phyloP scores from a whole-genome alignment of 2,113 vertebrate genomes.

The Takifugu flavidus region DNA sequence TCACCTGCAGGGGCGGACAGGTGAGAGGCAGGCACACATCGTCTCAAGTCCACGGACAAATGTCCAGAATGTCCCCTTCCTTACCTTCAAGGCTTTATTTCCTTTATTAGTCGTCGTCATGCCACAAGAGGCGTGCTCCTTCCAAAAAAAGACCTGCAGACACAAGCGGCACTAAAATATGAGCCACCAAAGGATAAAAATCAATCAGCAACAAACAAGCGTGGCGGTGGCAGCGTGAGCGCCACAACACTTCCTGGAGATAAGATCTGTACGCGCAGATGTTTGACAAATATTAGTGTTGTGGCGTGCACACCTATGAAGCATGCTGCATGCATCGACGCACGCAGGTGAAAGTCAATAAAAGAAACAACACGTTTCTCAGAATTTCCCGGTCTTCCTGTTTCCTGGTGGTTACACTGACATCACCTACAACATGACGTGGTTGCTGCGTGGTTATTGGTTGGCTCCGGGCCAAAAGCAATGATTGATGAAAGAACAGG shows the following conservation, averaged over 20 bases:
- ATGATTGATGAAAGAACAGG: slow-evolving; percentile 51
- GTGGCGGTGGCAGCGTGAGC: neutral
- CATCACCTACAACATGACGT: slow-evolving; percentile 48
- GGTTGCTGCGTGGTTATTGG: slow-evolving; percentile 56
- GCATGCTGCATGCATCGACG: too few species aligned
- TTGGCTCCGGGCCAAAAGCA: slow-evolving; percentile 52
- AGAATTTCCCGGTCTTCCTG: slow-evolving; percentile 70
- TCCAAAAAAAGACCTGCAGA: slow-evolving; percentile 70
- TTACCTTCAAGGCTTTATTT: slow-evolving; percentile 83
- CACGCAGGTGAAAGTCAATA: slow-evolving; percentile 50
- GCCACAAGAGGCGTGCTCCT: slow-evolving; percentile 74
- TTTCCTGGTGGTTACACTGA: slow-evolving; percentile 53
- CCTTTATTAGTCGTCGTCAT: slow-evolving; percentile 83
- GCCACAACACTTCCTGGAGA: neutral
- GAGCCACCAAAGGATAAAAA: neutral
- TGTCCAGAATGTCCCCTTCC: neutral
- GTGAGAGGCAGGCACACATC: neutral
- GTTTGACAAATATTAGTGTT: slow-evolving; percentile 4
- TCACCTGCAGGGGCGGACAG: slow-evolving; percentile 79
- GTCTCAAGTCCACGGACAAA: neutral
- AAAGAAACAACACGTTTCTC: slow-evolving; percentile 35
- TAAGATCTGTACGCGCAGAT: slow-evolving; percentile 10
- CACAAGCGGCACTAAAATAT: slow-evolving; percentile 17
- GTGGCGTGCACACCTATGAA: neutral
- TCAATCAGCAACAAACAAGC: neutral